phyloP scores from a whole-genome alignment of 2,888 invertebrate species.

The Disparrhopalites patrizii region DNA sequence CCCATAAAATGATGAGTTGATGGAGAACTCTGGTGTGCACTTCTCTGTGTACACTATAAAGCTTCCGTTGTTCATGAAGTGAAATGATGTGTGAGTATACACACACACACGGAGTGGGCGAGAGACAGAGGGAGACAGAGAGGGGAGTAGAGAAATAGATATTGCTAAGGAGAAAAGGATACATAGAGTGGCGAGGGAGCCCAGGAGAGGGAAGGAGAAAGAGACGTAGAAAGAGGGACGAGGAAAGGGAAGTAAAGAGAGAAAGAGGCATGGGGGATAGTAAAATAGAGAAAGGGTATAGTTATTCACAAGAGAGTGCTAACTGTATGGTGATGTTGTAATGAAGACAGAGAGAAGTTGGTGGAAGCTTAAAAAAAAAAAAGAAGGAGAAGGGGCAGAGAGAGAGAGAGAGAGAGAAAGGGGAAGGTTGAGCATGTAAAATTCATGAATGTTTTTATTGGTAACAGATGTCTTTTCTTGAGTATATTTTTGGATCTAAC shows the following conservation, averaged over 20 bases:
- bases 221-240: no score
- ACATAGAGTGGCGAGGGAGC: no score
- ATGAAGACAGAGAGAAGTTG: neutral
- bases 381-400: neutral
- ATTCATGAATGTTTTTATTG: conserved; percentile 34
- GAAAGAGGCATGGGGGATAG: no score
- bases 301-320: no score
- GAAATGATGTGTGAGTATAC: neutral
- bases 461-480: conserved; percentile 44
- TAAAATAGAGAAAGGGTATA: no score
- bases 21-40: conserved; percentile 25
- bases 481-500: conserved; percentile 47
- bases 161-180: no score
- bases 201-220: no score
- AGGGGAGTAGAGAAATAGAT: no score
- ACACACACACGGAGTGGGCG: no score
- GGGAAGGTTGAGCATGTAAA: conserved; percentile 25
- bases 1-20: conserved; percentile 32
- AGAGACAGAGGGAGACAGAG: no score
- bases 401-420: conserved; percentile 11
- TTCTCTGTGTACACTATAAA: conserved; percentile 2
- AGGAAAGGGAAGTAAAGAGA: no score
- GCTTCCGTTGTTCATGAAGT: neutral
- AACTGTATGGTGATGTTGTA: no score
- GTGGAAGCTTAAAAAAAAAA: neutral